These are phyloP conservation scores for Myanophis thanlyinensis DNA, from an alignment of 2,113 vertebrate genomes.

Conservation along the genomic window DNA sequence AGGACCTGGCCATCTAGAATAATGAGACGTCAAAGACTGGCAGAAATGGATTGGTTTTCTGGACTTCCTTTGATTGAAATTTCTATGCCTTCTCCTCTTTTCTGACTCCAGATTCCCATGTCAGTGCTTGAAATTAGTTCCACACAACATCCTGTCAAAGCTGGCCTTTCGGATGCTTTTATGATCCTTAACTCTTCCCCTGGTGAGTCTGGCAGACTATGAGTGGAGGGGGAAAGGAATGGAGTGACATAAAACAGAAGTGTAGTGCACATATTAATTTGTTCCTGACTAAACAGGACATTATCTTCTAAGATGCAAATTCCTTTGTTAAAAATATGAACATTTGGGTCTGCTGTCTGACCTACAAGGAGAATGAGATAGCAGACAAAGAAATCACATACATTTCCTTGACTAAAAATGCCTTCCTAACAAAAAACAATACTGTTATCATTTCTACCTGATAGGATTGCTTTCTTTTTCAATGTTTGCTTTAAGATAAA, in stretches of 20 bases:
- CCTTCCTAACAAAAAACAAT: background rate
- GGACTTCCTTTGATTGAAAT: background rate
- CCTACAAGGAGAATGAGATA: background rate
- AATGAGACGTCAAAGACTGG: background rate
- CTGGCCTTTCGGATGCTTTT: conserved; percentile 94
- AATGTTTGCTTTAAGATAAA: background rate
- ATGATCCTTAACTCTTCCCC: conserved; percentile 76
- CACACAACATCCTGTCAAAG: conserved; percentile 90
- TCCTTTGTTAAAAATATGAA: background rate
- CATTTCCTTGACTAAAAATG: background rate
- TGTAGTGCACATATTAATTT: background rate
- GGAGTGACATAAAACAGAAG: background rate
- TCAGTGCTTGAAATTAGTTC: conserved; percentile 82
- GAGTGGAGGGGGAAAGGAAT: background rate
- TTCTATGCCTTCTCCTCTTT: background rate
- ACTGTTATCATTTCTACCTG: background rate
- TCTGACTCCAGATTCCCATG: conserved; percentile 80
- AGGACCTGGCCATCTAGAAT: background rate
- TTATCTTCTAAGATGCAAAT: background rate
- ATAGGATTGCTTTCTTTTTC: background rate
- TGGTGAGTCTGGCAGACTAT: conserved; percentile 67
- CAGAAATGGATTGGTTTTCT: background rate
- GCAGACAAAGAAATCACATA: background rate
- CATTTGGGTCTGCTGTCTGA: background rate
- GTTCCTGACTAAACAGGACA: background rate